Percentiles rank a stretch among this genome's conserved stretches.
Conservation (phyloP, 2,888 invertebrate genomes). For the Pemphredon lugubris region DNA sequence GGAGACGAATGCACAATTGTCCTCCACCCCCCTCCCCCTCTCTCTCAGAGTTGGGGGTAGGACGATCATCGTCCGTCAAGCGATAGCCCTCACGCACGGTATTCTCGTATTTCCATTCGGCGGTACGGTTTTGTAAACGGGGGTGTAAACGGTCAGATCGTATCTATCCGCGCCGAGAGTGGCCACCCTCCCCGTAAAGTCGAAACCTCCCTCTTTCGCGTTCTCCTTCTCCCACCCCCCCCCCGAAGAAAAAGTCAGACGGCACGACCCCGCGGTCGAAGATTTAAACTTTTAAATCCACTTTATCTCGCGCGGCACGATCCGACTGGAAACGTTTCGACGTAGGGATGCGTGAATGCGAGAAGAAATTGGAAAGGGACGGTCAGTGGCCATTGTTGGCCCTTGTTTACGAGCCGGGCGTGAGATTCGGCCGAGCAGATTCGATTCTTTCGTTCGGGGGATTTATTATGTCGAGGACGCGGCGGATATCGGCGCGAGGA, state of each 20-base stretch:
- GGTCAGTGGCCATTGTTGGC: constrained; percentile 79
- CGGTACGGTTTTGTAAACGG: constrained; percentile 44
- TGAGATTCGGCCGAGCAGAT: constrained; percentile 75
- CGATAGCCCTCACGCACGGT: constrained; percentile 16
- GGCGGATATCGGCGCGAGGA: constrained; percentile 43
- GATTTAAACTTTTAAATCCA: constrained; percentile 79
- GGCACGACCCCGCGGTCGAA: constrained; percentile 30
- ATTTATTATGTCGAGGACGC: constrained; percentile 52
- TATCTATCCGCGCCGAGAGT: constrained; percentile 68
- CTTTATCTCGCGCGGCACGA: constrained; percentile 77
- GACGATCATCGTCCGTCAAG: constrained; percentile 37
- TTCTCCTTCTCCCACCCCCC: constrained; percentile 21
- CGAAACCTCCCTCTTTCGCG: constrained; percentile 19
- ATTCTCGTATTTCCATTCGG: constrained; percentile 66
- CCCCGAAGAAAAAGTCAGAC: constrained; percentile 52
- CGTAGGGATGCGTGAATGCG: constrained; percentile 57
- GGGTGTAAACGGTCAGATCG: constrained; percentile 72
- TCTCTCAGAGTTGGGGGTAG: neutral
- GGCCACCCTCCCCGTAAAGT: constrained; percentile 60
- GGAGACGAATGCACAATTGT: constrained; percentile 12
- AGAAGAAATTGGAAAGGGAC: constrained; percentile 56
- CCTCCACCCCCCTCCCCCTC: neutral
- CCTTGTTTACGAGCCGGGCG: constrained; percentile 79
- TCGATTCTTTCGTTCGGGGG: constrained; percentile 71
- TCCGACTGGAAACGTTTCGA: constrained; percentile 59